Evolutionary conservation across 2,888 invertebrate species (phyloP).

Genomic region (Cephus spinipes): DNA sequence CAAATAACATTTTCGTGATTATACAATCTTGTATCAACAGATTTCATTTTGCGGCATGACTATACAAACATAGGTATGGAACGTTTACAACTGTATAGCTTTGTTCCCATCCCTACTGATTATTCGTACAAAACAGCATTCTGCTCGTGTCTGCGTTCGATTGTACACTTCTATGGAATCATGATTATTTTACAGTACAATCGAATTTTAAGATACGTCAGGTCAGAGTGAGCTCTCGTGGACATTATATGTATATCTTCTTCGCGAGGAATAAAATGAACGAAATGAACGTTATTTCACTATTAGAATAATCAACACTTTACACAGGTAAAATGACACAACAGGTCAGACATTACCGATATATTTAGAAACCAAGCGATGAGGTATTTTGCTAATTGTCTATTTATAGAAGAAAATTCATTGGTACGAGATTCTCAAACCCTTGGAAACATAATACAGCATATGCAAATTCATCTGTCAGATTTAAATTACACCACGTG

Average conservation of each 20-base stretch:
- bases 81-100: neutral
- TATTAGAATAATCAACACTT: neutral
- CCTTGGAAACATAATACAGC: neutral
- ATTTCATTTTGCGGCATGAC: constrained; percentile 19
- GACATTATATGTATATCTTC: neutral
- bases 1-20: constrained; percentile 51
- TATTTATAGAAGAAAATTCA: neutral
- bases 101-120: neutral
- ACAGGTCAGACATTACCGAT: neutral
- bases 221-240: neutral
- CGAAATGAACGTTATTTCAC: neutral
- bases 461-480: neutral
- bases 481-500: neutral
- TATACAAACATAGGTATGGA: neutral
- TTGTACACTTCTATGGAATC: neutral
- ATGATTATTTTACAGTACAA: neutral
- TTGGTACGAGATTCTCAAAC: too few relatives aligned
- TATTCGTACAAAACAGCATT: neutral
- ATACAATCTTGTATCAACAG: constrained; percentile 48
- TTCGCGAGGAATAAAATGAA: neutral
- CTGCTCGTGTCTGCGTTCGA: neutral
- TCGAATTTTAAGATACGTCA: neutral
- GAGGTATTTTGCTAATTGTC: neutral
- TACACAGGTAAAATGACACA: neutral
- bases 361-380: neutral